Percentiles rank a stretch among this genome's conserved stretches.
These are phyloP conservation scores for Scyliorhinus canicula DNA, from an alignment of 2,797 vertebrate species.

Conservation along the genomic window DNA sequence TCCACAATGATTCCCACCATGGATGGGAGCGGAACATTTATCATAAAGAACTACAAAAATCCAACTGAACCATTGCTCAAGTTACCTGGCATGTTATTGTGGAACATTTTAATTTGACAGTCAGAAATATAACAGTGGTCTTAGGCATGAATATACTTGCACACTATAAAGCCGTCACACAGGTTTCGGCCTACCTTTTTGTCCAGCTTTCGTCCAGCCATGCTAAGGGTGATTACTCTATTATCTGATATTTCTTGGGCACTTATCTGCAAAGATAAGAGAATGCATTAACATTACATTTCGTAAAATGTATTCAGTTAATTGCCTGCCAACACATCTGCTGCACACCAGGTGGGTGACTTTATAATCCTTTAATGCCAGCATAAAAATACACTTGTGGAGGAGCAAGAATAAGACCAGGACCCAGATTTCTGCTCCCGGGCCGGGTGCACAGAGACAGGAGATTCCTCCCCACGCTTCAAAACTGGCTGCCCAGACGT, in stretches of 20 bases:
- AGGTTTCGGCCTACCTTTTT: constrained; percentile 74
- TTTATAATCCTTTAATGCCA: background rate
- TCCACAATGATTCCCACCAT: no score
- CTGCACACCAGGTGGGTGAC: background rate
- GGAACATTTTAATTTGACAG: background rate
- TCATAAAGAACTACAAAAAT: background rate
- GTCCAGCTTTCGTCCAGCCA: constrained; percentile 92
- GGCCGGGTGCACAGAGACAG: no score
- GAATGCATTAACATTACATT: background rate
- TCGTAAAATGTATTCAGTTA: background rate
- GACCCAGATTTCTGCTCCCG: no score
- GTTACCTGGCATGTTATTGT: background rate
- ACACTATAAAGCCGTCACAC: background rate
- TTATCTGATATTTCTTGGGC: constrained; percentile 96
- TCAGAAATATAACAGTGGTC: background rate
- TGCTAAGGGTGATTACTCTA: constrained; percentile 86
- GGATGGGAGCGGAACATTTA: no score
- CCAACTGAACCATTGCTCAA: background rate
- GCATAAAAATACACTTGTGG: background rate
- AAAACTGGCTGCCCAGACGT: no score
- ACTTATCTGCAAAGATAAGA: constrained; percentile 68
- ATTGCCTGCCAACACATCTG: background rate
- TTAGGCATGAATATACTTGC: background rate
- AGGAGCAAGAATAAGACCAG: background rate
- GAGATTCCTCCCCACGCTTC: no score